These are phyloP conservation scores for Drosophila gunungcola DNA, from an alignment of 1,140 invertebrate species.

Conservation along the genomic window DNA sequence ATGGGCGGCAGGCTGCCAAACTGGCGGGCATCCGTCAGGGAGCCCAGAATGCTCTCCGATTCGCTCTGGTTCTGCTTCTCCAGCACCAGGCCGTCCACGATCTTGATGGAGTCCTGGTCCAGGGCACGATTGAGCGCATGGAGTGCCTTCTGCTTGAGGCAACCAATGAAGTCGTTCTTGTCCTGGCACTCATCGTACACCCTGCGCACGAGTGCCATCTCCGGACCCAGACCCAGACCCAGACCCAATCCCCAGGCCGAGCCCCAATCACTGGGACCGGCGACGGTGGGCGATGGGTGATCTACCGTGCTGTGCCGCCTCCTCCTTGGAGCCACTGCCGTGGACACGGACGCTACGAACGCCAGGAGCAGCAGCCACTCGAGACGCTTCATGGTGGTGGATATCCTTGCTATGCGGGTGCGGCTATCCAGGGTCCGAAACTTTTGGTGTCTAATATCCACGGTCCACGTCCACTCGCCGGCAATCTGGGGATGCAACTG, in stretches of 20 bases:
- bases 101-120: slow-evolving; percentile 87
- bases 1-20: slow-evolving; percentile 64
- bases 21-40: slow-evolving; percentile 71
- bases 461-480: slow-evolving; percentile 41
- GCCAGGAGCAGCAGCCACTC: slow-evolving; percentile 67
- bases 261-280: slow-evolving; percentile 38
- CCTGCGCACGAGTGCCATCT: slow-evolving; percentile 84
- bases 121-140: slow-evolving; percentile 86
- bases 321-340: slow-evolving; percentile 30
- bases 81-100: slow-evolving; percentile 86
- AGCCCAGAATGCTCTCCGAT: slow-evolving; percentile 70
- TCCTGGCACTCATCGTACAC: slow-evolving; percentile 87
- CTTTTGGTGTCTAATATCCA: slow-evolving; percentile 14
- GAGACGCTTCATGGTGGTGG: slow-evolving; percentile 54
- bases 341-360: slow-evolving; percentile 38
- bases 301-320: slow-evolving; percentile 38
- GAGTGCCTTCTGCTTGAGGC: slow-evolving; percentile 87
- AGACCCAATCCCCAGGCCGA: slow-evolving; percentile 67
- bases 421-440: slow-evolving; percentile 12
- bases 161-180: slow-evolving; percentile 86
- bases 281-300: slow-evolving; percentile 1
- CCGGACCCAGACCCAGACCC: slow-evolving; percentile 84
- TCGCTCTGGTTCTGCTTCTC: slow-evolving; percentile 86
- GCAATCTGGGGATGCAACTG: slow-evolving; percentile 75
- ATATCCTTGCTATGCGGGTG: not conserved